phyloP scores from a whole-genome alignment of 1,140 invertebrate genomes.

The Gonioctena quinquepunctata region DNA sequence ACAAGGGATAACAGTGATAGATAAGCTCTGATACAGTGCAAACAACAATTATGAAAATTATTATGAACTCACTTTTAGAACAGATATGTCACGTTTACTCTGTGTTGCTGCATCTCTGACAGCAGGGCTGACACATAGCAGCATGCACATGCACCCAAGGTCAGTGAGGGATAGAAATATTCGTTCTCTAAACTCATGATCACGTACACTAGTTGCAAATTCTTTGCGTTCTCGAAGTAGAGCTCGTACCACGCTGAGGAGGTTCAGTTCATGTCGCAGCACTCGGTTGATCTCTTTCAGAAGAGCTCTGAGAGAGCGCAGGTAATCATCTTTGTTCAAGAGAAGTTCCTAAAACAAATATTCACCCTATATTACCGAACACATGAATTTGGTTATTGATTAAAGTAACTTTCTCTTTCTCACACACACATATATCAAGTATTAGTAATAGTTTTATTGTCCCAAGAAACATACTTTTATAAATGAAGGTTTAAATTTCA shows the following conservation, averaged over 20 bases:
- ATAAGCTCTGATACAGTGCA: too few species aligned
- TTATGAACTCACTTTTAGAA: too few species aligned
- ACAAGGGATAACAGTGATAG: too few species aligned
- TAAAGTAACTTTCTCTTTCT: too few species aligned
- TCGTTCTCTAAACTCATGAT: slow-evolving; percentile 76
- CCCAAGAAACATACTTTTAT: too few species aligned
- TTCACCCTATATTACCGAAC: too few species aligned
- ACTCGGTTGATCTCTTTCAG: slow-evolving; percentile 86
- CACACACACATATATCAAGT: too few species aligned
- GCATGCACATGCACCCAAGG: slow-evolving; percentile 82
- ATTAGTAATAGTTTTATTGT: too few species aligned
- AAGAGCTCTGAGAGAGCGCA: slow-evolving; percentile 80
- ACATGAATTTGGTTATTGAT: too few species aligned
- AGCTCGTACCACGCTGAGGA: slow-evolving; percentile 70
- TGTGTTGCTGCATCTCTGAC: slow-evolving; percentile 71
- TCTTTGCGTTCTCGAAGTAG: slow-evolving; percentile 69
- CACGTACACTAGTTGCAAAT: slow-evolving; percentile 58
- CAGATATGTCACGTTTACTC: slow-evolving; percentile 60
- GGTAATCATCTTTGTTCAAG: slow-evolving; percentile 87
- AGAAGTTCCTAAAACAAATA: slow-evolving; percentile 75
- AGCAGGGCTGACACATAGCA: slow-evolving; percentile 77
- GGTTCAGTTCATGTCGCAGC: slow-evolving; percentile 77
- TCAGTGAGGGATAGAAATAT: slow-evolving; percentile 84
- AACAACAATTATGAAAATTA: too few species aligned
- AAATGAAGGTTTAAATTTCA: too few species aligned